Conservation (phyloP, 2,113 vertebrate genomes). For the Tor tambroides region DNA sequence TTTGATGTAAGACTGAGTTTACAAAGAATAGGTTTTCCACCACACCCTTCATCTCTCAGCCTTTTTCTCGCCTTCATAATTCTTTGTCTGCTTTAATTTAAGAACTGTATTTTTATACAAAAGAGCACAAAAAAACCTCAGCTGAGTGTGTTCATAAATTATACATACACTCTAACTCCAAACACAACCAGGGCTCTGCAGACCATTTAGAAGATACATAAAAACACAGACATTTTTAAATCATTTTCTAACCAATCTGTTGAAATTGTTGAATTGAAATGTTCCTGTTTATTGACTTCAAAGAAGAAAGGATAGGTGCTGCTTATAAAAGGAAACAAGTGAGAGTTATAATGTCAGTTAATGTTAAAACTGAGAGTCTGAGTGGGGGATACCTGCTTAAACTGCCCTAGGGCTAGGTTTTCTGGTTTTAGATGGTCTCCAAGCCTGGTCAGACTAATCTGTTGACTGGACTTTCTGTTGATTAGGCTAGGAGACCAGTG, state of each 20-base stretch:
- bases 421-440: neutral
- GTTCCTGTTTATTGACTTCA: neutral
- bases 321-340: neutral
- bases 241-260: neutral
- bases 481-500: neutral
- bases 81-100: conserved; percentile 3
- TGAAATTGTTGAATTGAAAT: too few relatives aligned
- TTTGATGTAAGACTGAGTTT: conserved; percentile 28
- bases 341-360: neutral
- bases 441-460: neutral
- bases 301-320: neutral
- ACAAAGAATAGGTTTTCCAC: neutral
- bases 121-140: neutral
- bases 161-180: neutral
- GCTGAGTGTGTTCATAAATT: neutral
- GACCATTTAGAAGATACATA: neutral
- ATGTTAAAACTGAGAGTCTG: neutral
- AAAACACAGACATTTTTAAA: neutral
- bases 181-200: neutral
- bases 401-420: neutral
- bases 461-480: neutral
- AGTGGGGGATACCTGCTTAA: neutral
- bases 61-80: neutral
- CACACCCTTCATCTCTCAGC: neutral
- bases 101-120: neutral